These are phyloP conservation scores for Crypturellus undulatus DNA, from an alignment of 2,113 vertebrate species.

Conservation along the genomic window DNA sequence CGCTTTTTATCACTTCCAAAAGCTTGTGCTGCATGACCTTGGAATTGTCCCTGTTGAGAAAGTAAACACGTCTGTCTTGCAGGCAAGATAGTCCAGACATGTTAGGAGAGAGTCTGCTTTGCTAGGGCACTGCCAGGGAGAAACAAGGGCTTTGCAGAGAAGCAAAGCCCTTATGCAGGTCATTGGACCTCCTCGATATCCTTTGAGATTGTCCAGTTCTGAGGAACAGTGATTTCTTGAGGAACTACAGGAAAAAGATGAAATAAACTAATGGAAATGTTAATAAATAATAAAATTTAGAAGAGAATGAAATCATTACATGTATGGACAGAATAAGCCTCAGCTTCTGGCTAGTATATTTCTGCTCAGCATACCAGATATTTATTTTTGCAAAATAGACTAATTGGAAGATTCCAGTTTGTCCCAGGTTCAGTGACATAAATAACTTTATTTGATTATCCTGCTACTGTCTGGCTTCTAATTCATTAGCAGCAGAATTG, in stretches of 20 bases:
- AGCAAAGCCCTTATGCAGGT: background rate
- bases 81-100: background rate
- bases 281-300: background rate
- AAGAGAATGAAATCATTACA: background rate
- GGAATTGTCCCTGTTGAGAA: background rate
- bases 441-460: background rate
- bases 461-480: background rate
- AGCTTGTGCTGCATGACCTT: background rate
- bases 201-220: background rate
- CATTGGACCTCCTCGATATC: background rate
- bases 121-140: background rate
- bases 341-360: background rate
- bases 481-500: background rate
- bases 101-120: background rate
- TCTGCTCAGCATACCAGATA: background rate
- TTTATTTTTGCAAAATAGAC: background rate
- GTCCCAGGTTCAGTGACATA: background rate
- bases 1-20: background rate
- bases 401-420: background rate
- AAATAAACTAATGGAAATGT: background rate
- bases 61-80: background rate
- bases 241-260: background rate
- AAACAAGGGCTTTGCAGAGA: background rate
- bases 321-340: background rate
- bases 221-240: background rate